These are phyloP conservation scores for Hippoglossus stenolepis DNA, from an alignment of 2,113 vertebrate species.

Conservation along the genomic window DNA sequence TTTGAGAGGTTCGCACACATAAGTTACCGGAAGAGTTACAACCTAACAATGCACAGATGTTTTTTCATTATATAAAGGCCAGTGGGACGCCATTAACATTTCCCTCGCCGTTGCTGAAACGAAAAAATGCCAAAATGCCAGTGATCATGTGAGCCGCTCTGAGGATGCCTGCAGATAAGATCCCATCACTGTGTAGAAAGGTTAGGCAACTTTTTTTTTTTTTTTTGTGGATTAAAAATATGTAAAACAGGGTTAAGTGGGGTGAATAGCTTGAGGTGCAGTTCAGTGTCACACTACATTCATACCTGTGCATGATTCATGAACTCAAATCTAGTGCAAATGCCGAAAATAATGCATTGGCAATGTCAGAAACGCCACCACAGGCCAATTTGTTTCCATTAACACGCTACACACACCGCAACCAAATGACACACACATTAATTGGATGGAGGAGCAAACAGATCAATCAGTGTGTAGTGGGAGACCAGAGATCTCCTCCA, in stretches of 20 bases:
- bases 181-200: not conserved
- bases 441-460: conserved; percentile 59
- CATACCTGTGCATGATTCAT: conserved; percentile 5
- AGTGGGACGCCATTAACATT: conserved; percentile 18
- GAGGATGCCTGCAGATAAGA: not conserved
- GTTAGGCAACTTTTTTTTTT: not conserved
- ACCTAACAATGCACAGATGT: conserved; percentile 29
- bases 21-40: conserved; percentile 12
- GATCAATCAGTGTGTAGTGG: conserved; percentile 66
- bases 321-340: not conserved
- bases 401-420: conserved; percentile 29
- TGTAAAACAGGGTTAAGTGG: not conserved
- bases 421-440: conserved; percentile 63
- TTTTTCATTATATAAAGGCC: conserved; percentile 25
- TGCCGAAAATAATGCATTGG: conserved; percentile 18
- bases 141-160: not conserved
- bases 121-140: conserved; percentile 7
- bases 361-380: conserved; percentile 27
- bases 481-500: conserved; percentile 63
- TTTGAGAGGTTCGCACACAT: conserved; percentile 16
- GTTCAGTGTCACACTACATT: not conserved
- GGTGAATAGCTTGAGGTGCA: not conserved
- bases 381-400: conserved; percentile 39
- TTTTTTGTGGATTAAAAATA: not conserved
- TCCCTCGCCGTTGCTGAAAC: conserved; percentile 15